A percentile compares a stretch with the other conserved stretches of the same genome.
phyloP scores from a whole-genome alignment of 2,113 vertebrate genomes.

The Alouatta palliata region DNA sequence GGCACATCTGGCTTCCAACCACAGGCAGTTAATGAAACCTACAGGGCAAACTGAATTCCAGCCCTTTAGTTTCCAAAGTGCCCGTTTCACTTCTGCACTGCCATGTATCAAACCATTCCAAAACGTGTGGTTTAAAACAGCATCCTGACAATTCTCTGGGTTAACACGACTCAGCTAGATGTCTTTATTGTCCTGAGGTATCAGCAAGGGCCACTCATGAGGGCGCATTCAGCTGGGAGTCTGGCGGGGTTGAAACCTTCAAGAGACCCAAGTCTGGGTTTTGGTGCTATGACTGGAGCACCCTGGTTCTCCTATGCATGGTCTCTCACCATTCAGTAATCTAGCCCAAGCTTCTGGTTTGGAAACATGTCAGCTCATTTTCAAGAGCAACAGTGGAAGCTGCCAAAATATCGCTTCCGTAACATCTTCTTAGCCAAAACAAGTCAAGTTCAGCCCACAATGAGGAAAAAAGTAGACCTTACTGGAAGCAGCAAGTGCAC shows the following conservation, averaged over 20 bases:
- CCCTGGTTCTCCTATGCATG: background rate
- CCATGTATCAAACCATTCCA: background rate
- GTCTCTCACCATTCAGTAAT: background rate
- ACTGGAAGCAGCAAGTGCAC: background rate
- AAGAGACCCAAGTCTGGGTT: background rate
- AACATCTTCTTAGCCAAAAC: background rate
- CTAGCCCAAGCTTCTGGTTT: background rate
- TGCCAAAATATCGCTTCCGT: background rate
- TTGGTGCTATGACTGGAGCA: no score
- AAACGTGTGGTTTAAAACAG: background rate
- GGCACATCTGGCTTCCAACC: background rate
- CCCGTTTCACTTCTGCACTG: no score
- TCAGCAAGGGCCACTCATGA: background rate
- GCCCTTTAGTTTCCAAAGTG: background rate
- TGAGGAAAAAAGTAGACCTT: background rate
- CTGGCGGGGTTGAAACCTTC: background rate
- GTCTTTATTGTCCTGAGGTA: background rate
- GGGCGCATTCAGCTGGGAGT: background rate
- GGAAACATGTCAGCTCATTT: background rate
- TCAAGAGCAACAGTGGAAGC: background rate
- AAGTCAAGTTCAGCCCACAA: background rate
- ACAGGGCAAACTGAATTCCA: background rate
- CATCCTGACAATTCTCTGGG: background rate
- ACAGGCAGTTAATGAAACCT: background rate
- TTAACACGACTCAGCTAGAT: background rate